Percentiles rank a stretch among this genome's conserved stretches.
These are phyloP conservation scores for Drosophila micromelanica DNA, from an alignment of 1,140 invertebrate genomes.

Conservation along the genomic window DNA sequence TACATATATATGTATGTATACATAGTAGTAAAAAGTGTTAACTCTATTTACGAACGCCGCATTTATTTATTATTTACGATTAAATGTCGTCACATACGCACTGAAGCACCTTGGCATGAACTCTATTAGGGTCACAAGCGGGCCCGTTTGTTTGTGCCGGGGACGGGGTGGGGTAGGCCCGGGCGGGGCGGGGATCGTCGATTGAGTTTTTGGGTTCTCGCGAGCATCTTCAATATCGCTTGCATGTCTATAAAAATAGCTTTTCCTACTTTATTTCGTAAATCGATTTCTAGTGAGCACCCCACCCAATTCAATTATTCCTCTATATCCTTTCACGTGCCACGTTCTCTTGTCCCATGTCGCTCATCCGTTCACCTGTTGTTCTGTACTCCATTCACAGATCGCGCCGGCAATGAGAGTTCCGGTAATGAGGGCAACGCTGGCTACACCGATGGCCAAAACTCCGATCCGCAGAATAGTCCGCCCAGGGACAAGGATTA, in stretches of 20 bases:
- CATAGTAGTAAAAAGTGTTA: slow-evolving; percentile 41
- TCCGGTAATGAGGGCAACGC: slow-evolving; percentile 82
- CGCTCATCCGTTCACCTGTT: not conserved
- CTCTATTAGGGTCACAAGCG: not conserved
- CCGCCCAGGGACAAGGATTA: slow-evolving; percentile 84
- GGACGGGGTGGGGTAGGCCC: too few relatives aligned
- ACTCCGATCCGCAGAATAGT: slow-evolving; percentile 83
- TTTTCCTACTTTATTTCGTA: not conserved
- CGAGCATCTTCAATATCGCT: not conserved
- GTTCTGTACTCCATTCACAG: slow-evolving; percentile 40
- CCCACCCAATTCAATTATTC: slow-evolving; percentile 1
- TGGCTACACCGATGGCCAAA: slow-evolving; percentile 76
- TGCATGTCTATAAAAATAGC: slow-evolving; percentile 19
- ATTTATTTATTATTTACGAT: slow-evolving; percentile 63
- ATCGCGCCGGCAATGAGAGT: slow-evolving; percentile 82
- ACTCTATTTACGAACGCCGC: slow-evolving; percentile 58
- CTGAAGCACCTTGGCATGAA: slow-evolving; percentile 26
- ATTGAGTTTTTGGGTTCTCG: too few relatives aligned
- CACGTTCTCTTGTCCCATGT: not conserved
- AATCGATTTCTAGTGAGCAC: slow-evolving; percentile 4
- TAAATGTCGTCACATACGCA: slow-evolving; percentile 23
- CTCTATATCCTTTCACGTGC: not conserved
- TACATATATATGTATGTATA: not conserved
- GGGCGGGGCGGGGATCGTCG: not conserved
- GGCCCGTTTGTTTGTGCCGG: not conserved